Conservation (phyloP, 2,113 vertebrate species). For the Morone saxatilis region DNA sequence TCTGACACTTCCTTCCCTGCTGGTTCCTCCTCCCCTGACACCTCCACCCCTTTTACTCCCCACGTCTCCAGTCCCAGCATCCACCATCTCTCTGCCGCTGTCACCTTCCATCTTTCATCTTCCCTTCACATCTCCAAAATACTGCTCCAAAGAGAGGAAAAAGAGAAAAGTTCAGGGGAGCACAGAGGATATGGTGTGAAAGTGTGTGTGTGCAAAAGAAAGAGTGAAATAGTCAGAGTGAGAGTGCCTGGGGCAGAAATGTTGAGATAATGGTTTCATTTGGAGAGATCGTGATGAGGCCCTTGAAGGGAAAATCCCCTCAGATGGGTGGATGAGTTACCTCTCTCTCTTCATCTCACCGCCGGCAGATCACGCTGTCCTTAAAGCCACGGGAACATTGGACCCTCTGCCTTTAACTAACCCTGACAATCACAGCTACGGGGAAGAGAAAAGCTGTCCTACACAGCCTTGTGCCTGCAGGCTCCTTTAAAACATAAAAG, state of each 20-base stretch:
- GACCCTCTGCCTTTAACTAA: slow-evolving; percentile 69
- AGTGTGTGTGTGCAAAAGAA: slow-evolving; percentile 27
- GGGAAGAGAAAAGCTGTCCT: slow-evolving; percentile 41
- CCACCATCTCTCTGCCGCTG: slow-evolving; percentile 37
- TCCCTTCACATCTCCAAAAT: slow-evolving; percentile 49
- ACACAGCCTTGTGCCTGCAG: slow-evolving; percentile 50
- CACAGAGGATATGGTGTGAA: slow-evolving; percentile 11
- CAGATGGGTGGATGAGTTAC: slow-evolving; percentile 59
- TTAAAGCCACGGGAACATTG: slow-evolving; percentile 60
- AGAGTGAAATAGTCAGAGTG: slow-evolving; percentile 40
- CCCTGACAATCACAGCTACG: slow-evolving; percentile 59
- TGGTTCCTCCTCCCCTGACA: slow-evolving; percentile 48
- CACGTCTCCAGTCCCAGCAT: slow-evolving; percentile 21
- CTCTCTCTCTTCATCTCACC: slow-evolving; percentile 64
- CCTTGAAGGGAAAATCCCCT: slow-evolving; percentile 66
- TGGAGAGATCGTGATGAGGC: slow-evolving; percentile 65
- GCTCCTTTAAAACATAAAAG: slow-evolving; percentile 58
- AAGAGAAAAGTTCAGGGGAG: slow-evolving; percentile 39
- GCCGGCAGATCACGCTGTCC: slow-evolving; percentile 45
- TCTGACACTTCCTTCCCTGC: slow-evolving; percentile 56
- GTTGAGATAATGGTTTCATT: slow-evolving; percentile 79
- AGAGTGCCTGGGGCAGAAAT: slow-evolving; percentile 63
- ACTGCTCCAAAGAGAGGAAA: slow-evolving; percentile 13
- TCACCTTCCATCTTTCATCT: slow-evolving; percentile 67
- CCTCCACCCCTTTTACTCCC: slow-evolving; percentile 12